phyloP scores from a whole-genome alignment of 2,888 invertebrate species.

The Odiellus spinosus region DNA sequence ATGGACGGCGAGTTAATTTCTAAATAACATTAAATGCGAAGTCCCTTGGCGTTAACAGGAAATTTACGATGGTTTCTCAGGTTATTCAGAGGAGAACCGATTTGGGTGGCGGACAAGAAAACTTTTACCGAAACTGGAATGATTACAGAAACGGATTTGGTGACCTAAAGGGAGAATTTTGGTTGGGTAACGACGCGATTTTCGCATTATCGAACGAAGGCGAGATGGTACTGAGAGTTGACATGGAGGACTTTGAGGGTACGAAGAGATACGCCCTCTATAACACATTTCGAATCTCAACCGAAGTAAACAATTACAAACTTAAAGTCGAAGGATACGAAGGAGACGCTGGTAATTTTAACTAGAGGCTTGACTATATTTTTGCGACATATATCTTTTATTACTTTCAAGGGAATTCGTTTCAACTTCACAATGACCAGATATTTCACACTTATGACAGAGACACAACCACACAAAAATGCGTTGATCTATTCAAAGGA shows the following conservation, averaged over 20 bases:
- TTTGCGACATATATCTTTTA: no score
- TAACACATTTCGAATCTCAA: slow-evolving; percentile 8
- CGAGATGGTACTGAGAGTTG: slow-evolving; percentile 5
- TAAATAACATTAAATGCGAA: not conserved
- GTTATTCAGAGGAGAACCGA: not conserved
- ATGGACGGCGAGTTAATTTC: not conserved
- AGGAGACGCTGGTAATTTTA: slow-evolving; percentile 26
- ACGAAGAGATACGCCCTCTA: slow-evolving; percentile 8
- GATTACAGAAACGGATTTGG: slow-evolving; percentile 29
- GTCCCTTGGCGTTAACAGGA: no score
- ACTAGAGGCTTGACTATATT: no score
- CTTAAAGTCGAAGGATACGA: slow-evolving; percentile 5
- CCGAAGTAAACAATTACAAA: slow-evolving; percentile 5
- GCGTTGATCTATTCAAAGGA: slow-evolving; percentile 16
- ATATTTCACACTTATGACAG: slow-evolving; percentile 53
- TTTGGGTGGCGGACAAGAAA: not conserved
- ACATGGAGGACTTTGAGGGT: slow-evolving; percentile 6
- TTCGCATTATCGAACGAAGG: slow-evolving; percentile 8
- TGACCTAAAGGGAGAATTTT: slow-evolving; percentile 26
- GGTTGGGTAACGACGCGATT: slow-evolving; percentile 22
- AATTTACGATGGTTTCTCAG: no score
- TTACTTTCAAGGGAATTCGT: no score
- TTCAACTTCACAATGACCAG: slow-evolving; percentile 50
- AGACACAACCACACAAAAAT: slow-evolving; percentile 6
- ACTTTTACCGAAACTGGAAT: slow-evolving; percentile 25